Percentiles rank a stretch among this genome's conserved stretches.
phyloP scores from a whole-genome alignment of 2,797 vertebrate genomes.

The Pseudochromis fuscus region DNA sequence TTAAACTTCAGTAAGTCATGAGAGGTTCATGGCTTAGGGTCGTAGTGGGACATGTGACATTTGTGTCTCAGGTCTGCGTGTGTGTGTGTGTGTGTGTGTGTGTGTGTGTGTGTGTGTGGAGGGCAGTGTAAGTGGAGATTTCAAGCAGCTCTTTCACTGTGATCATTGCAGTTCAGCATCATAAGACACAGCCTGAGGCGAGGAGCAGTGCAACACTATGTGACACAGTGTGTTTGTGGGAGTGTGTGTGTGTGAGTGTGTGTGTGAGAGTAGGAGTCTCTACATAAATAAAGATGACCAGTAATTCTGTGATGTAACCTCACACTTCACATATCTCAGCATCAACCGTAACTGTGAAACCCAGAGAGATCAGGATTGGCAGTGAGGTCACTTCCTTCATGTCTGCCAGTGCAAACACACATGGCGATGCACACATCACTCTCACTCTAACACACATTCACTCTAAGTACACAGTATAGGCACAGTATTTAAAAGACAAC shows the following conservation, averaged over 20 bases:
- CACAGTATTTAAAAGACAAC: no score
- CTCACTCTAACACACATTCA: conserved; percentile 2
- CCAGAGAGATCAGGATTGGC: conserved; percentile 34
- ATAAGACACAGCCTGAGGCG: conserved; percentile 50
- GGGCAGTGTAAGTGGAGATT: conserved; percentile 12
- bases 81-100: conserved; percentile 9
- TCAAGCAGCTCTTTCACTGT: conserved; percentile 45
- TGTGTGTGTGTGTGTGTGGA: not conserved
- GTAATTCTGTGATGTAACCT: conserved; percentile 38
- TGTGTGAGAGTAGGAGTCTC: not conserved
- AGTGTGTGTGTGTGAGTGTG: conserved; percentile 6
- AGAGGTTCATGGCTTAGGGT: conserved; percentile 3
- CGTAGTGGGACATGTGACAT: conserved; percentile 34
- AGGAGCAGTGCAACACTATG: not conserved
- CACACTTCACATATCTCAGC: conserved; percentile 32
- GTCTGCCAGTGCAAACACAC: conserved; percentile 53
- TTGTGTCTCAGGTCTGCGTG: conserved; percentile 15
- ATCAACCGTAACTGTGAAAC: conserved; percentile 35
- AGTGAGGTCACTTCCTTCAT: conserved; percentile 68
- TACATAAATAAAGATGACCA: not conserved
- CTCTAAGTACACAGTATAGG: not conserved
- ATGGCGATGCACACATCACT: conserved; percentile 1
- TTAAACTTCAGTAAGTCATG: conserved; percentile 14
- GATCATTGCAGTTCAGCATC: conserved; percentile 37
- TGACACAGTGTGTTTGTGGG: not conserved